Evolutionary conservation across 23 tunicate species (phyloP).

Genomic region (Halocynthia aurantium): DNA sequence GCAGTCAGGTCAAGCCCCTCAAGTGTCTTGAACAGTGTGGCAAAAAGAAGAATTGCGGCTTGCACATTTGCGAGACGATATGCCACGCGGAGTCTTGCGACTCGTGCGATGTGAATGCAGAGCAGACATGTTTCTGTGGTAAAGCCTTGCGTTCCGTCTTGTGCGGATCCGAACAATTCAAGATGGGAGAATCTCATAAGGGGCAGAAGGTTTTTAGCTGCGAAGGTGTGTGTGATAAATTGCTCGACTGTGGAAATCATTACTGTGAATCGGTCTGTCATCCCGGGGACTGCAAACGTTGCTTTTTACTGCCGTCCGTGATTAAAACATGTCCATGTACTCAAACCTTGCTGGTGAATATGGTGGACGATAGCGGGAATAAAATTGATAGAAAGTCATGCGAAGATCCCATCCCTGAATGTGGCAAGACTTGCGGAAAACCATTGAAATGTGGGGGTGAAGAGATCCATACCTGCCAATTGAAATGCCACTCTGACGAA

Average conservation of each 20-base stretch:
- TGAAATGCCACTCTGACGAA: slow-evolving; percentile 48
- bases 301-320: slow-evolving; percentile 43
- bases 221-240: slow-evolving; percentile 39
- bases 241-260: slow-evolving; percentile 67
- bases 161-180: slow-evolving; percentile 61
- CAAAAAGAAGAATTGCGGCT: slow-evolving; percentile 51
- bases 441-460: slow-evolving; percentile 80
- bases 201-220: slow-evolving; percentile 31
- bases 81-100: slow-evolving; percentile 69
- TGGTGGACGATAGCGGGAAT: slow-evolving; percentile 30
- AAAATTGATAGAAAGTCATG: slow-evolving; percentile 28
- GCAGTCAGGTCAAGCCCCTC: slow-evolving; percentile 50
- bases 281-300: slow-evolving; percentile 48
- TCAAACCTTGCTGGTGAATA: slow-evolving; percentile 41
- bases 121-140: slow-evolving; percentile 71
- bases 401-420: slow-evolving; percentile 70
- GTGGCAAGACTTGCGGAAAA: slow-evolving; percentile 69
- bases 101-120: slow-evolving; percentile 26
- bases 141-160: slow-evolving; percentile 22
- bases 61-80: slow-evolving; percentile 46
- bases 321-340: slow-evolving; percentile 68
- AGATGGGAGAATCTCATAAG: background rate
- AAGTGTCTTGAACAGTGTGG: slow-evolving; percentile 49
- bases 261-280: slow-evolving; percentile 52
- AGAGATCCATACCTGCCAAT: slow-evolving; percentile 45